A percentile compares a stretch with the other conserved stretches of the same genome.
phyloP scores from a whole-genome alignment of 2,888 invertebrate genomes.

The Mythimna ferrago region DNA sequence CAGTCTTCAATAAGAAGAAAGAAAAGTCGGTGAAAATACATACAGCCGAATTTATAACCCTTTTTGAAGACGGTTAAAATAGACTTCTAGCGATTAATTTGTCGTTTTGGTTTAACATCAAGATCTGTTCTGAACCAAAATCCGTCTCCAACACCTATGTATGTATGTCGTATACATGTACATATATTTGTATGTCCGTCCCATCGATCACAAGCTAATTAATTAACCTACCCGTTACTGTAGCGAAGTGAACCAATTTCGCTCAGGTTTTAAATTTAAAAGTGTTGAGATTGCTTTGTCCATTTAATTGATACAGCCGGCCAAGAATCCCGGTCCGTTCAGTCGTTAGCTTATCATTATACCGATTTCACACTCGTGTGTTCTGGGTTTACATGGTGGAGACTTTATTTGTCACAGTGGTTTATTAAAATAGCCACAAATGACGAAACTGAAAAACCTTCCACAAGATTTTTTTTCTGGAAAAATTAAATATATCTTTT shows the following conservation, averaged over 20 bases:
- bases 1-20: no score
- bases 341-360: slow-evolving; percentile 88
- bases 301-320: slow-evolving; percentile 86
- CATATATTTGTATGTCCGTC: slow-evolving; percentile 4
- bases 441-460: no score
- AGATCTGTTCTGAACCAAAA: slow-evolving; percentile 4
- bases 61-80: no score
- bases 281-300: slow-evolving; percentile 80
- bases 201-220: slow-evolving; percentile 57
- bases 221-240: slow-evolving; percentile 57
- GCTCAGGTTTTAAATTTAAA: slow-evolving; percentile 72
- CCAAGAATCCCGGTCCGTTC: slow-evolving; percentile 80
- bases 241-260: slow-evolving; percentile 58
- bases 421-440: slow-evolving; percentile 6
- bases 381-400: slow-evolving; percentile 69
- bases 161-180: neutral
- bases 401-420: slow-evolving; percentile 39
- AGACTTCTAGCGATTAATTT: no score
- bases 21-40: no score
- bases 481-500: no score
- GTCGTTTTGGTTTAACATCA: no score
- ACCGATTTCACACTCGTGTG: slow-evolving; percentile 66
- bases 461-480: no score
- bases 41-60: no score
- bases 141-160: slow-evolving; percentile 30